Evolutionary conservation across 1,140 invertebrate genomes (phyloP), one percentile per base, ranked within the genome.

Genomic region (silkworm (Bombyx mori)): DNA sequence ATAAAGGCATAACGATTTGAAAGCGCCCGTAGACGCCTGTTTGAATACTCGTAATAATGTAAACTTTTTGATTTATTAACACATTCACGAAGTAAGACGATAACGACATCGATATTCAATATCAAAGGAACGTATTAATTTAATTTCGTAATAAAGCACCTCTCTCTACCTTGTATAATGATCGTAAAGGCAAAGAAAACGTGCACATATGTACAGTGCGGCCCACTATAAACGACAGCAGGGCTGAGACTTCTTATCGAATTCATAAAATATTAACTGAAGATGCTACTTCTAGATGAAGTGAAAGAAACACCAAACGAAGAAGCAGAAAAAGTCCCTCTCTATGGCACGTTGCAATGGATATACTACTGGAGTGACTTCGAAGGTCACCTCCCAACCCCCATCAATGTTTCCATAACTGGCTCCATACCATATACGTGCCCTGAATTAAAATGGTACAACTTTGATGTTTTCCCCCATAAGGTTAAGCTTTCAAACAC

Each of bases 401-500:
- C 91, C 0, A 90, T 91, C 44, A 74, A 91, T 62, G 86, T 92
- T 2, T 88, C 90, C 51, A 88, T 91, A 7, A 79, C 79, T 5
- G 72, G 72, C 0, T 86, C 89, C 48, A 80, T 71, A 45, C 62
- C 68, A n/a, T 84, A 89, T 18, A 53, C 61, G 12, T 76, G 89
- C 22, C 86, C 89, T 10, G 74, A 81, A 49, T 67, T 92, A 8
- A 65, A 78, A 44, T 92, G 90, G 90, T 76, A 76, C 56, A 88
- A 90, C 66, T 89, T 89, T 48, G 86, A 90, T 44, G 62, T 89
- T 1, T 77, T 73, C 47, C 90, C 90, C 0, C 90, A 89, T 58
- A 91, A 91, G 82, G 68, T 91, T 44, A 91, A 91, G 68, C 52
- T 91, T 0, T 90, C 89, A 0, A 92, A 92, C 62, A 90, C 90